Percentiles rank a stretch among this genome's conserved stretches.
Evolutionary conservation across 2,113 vertebrate species (phyloP).

Genomic region (Strix aluco): DNA sequence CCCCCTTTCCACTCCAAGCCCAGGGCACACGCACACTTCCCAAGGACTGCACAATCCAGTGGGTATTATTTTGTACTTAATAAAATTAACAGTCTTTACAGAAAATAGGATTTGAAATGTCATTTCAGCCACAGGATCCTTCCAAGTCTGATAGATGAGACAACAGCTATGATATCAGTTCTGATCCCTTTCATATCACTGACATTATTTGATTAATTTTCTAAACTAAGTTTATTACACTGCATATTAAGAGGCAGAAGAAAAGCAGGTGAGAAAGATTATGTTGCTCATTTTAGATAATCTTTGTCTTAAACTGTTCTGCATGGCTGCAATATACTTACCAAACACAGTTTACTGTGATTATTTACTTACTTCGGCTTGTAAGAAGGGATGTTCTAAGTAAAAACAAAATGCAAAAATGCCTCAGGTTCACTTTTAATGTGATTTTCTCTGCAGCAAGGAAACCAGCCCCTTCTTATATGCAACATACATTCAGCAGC

Average conservation of each 20-base stretch:
- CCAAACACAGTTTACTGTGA: background rate
- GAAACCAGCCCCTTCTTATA: background rate
- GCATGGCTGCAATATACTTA: background rate
- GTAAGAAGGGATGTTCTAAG: background rate
- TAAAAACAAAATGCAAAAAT: background rate
- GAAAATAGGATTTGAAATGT: conserved; percentile 24
- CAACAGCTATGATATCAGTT: background rate
- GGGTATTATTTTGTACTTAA: conserved; percentile 17
- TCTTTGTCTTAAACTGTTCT: background rate
- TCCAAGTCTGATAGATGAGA: background rate
- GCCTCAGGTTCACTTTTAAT: background rate
- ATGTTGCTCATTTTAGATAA: background rate
- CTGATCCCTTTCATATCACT: background rate
- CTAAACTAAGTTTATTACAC: background rate
- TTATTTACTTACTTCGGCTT: background rate
- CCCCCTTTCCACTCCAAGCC: background rate
- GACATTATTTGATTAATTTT: background rate
- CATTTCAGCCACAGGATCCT: background rate
- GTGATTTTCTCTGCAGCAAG: background rate
- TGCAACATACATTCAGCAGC: background rate
- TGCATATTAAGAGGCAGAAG: background rate
- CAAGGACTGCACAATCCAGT: background rate
- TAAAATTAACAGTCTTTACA: conserved; percentile 12
- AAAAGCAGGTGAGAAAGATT: background rate
- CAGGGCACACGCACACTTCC: background rate